Conservation (phyloP, 2,797 vertebrate species). For the Myotis planiceps region DNA sequence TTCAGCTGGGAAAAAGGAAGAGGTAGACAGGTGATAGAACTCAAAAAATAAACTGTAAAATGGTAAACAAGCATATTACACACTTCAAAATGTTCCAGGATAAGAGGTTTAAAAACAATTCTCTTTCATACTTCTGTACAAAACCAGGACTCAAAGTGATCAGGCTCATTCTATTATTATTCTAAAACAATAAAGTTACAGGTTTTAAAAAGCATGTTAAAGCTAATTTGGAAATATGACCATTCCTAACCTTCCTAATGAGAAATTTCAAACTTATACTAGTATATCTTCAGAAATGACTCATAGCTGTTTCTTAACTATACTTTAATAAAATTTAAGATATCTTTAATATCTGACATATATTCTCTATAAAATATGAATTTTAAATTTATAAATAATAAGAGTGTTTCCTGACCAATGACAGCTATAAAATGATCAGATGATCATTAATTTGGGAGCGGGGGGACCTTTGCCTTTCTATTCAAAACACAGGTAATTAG, state of each 20-base stretch:
- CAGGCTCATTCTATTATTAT: not conserved
- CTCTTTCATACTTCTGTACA: not conserved
- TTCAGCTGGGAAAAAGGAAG: not conserved
- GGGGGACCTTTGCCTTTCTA: not conserved
- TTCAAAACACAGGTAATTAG: not conserved
- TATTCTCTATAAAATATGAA: not conserved
- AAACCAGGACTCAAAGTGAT: not conserved
- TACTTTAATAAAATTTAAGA: not conserved
- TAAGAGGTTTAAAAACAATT: not conserved
- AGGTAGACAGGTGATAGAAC: not conserved
- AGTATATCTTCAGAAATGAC: not conserved
- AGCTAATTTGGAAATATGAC: not conserved
- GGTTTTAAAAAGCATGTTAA: slow-evolving; percentile 6
- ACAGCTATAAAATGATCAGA: not conserved
- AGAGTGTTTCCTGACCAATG: not conserved
- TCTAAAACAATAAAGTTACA: not conserved
- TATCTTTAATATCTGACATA: not conserved
- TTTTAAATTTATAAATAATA: not conserved
- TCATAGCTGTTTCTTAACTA: not conserved
- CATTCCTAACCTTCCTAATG: not conserved
- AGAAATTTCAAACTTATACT: not conserved
- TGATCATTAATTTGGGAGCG: not conserved
- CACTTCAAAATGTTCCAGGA: not conserved
- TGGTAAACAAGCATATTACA: not conserved
- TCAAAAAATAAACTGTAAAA: not conserved